A percentile compares a stretch with the other conserved stretches of the same genome.
Conservation (phyloP, 2,113 vertebrate genomes). For the Regulus satrapa region DNA sequence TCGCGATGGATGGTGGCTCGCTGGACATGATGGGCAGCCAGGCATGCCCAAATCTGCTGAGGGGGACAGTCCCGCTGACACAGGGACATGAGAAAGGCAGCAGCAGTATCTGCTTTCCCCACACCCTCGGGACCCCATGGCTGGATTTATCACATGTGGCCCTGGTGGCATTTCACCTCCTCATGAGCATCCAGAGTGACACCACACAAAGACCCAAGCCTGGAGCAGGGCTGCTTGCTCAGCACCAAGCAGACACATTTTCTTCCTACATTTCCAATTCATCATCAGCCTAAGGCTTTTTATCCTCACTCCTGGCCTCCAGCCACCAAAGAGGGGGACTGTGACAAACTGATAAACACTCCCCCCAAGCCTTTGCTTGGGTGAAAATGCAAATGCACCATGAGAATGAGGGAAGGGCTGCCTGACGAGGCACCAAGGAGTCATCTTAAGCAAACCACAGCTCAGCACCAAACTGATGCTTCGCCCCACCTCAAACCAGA, state of each 20-base stretch:
- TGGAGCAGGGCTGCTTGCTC: background rate
- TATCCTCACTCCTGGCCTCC: background rate
- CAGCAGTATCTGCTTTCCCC: background rate
- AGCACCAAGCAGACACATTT: background rate
- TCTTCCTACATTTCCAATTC: background rate
- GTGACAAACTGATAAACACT: slow-evolving; percentile 33
- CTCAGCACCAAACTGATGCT: background rate
- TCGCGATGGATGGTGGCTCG: fast-evolving
- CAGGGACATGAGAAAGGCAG: fast-evolving
- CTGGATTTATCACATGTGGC: fast-evolving
- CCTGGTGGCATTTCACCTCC: background rate
- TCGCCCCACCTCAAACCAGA: background rate
- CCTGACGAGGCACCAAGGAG: fast-evolving
- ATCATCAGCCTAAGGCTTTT: background rate
- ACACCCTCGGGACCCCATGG: background rate
- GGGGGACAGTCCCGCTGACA: too few species aligned
- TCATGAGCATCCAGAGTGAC: background rate
- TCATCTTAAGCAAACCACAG: background rate
- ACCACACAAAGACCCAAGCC: background rate
- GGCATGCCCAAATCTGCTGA: background rate
- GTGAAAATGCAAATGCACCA: fast-evolving
- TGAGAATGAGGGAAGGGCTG: background rate
- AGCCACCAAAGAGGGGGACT: background rate
- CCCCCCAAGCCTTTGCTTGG: background rate
- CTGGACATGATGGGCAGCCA: background rate